Conservation (phyloP, 1,140 invertebrate genomes). For the Lethrus apterus region DNA sequence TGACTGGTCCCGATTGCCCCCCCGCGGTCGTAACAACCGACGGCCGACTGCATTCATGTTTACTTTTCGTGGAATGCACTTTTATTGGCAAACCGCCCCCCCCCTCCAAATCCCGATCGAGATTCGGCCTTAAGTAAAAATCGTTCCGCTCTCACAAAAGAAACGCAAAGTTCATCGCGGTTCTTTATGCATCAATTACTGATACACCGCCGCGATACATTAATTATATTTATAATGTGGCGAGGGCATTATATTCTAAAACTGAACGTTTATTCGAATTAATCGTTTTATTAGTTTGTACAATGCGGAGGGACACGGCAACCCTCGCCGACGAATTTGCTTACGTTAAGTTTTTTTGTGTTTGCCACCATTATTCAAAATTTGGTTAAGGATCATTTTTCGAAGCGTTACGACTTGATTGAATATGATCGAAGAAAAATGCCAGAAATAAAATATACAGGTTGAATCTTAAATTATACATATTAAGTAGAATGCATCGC, state of each 20-base stretch:
- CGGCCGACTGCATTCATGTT: constrained; percentile 3
- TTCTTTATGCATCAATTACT: constrained; percentile 8
- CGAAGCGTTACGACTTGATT: too few relatives aligned
- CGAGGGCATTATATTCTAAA: constrained; percentile 14
- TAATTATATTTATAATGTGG: constrained; percentile 7
- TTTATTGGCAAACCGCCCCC: too few relatives aligned
- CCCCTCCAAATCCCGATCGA: not conserved
- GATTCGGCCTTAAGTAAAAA: not conserved
- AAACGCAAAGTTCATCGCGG: constrained; percentile 7
- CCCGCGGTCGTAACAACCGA: constrained; percentile 3
- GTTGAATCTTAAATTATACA: too few relatives aligned
- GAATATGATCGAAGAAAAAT: too few relatives aligned
- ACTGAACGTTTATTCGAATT: constrained; percentile 27
- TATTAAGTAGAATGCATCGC: too few relatives aligned
- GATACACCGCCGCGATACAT: constrained; percentile 6
- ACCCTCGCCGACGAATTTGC: too few relatives aligned
- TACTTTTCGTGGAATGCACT: not conserved
- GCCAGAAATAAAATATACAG: too few relatives aligned
- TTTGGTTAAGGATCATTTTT: too few relatives aligned
- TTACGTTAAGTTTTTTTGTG: too few relatives aligned
- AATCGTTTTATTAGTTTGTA: too few relatives aligned
- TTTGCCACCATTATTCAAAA: too few relatives aligned
- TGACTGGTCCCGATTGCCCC: constrained; percentile 20
- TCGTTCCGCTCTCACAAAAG: constrained; percentile 4
- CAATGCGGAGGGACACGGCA: too few relatives aligned